Base-by-base conservation (phyloP, 2,113 vertebrate species). In the Anguilla japonica region DNA sequence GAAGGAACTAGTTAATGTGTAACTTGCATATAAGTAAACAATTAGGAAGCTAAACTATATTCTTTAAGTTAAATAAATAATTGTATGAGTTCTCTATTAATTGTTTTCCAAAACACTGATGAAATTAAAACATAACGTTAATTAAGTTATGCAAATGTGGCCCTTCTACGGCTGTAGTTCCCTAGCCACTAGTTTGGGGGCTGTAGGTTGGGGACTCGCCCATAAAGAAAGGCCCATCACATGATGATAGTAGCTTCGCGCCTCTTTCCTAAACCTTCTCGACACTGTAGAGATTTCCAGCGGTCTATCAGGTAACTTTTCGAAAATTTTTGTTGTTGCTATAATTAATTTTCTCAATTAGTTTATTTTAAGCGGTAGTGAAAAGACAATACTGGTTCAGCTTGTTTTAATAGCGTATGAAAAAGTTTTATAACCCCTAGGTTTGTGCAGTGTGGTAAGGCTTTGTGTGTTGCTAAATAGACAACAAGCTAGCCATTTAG, bases 221-320 rank as follows among this genome's bases (percentile, higher is more conserved):
- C 94, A 92, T 67, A 87, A 86, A 88, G 87, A 93, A 91, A 91
- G 89, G 90, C 88, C 79, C 94, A 92, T 97, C 97, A 97, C 96
- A 92, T 96, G 96, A 92, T 96, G 96, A 96, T 93, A 86, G 89
- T 92, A 91, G 93, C 95, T 97, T 98, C 97, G 97, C 97, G 97
- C 97, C 97, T 97, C 97, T 98, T 97, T 97, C 89, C 92, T 94
- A 90, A 90, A 92, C 89, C 90, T 89, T 87, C 89, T 87, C 56
- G 63, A 90, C 89, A 83, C 84, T 71, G 84, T 87, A 60, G 90
- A 92, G 94, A 91, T 93, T 94, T 91, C 85, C 92, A 92, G 89
- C 88, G 84, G 92, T 91, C 91, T 92, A 89, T 56, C 79, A 81
- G 95, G 94, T 96, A 96, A 92, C 91, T 41, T 88, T 89, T 91